These are phyloP conservation scores for Ceratina calcarata DNA, from an alignment of 1,140 invertebrate genomes.

Conservation along the genomic window DNA sequence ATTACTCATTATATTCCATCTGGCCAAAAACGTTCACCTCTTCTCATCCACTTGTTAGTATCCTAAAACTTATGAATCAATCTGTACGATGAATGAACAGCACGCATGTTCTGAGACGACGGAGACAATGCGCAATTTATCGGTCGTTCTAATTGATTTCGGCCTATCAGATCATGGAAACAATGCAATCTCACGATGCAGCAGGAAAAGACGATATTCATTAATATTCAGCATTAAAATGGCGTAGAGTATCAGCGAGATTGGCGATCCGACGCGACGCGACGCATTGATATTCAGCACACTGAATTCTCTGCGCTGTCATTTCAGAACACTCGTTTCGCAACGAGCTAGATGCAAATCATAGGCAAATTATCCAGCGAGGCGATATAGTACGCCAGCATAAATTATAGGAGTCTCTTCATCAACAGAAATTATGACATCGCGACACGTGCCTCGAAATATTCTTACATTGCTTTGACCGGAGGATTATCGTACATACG, in stretches of 20 bases:
- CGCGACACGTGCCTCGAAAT: too few species aligned
- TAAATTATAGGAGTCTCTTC: not conserved
- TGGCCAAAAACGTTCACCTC: too few species aligned
- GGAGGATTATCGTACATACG: not conserved
- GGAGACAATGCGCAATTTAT: not conserved
- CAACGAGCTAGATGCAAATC: not conserved
- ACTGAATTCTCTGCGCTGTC: not conserved
- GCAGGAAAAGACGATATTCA: not conserved
- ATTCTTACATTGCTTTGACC: too few species aligned
- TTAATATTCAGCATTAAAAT: not conserved
- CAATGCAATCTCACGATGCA: too few species aligned
- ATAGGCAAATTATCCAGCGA: not conserved
- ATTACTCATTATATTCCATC: too few species aligned
- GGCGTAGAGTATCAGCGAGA: too few species aligned
- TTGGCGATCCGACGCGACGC: not conserved
- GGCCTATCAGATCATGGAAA: not conserved
- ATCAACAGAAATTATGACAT: too few species aligned
- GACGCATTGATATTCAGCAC: constrained; percentile 1
- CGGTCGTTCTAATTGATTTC: not conserved
- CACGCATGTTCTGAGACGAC: not conserved
- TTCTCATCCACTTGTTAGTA: too few species aligned
- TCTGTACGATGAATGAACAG: not conserved
- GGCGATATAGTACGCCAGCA: not conserved
- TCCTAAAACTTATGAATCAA: not conserved
- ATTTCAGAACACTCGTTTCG: not conserved